Conservation (phyloP, 30 jellyfish, hydroid and myxozoan species). For the Nemopilema nomurai region DNA sequence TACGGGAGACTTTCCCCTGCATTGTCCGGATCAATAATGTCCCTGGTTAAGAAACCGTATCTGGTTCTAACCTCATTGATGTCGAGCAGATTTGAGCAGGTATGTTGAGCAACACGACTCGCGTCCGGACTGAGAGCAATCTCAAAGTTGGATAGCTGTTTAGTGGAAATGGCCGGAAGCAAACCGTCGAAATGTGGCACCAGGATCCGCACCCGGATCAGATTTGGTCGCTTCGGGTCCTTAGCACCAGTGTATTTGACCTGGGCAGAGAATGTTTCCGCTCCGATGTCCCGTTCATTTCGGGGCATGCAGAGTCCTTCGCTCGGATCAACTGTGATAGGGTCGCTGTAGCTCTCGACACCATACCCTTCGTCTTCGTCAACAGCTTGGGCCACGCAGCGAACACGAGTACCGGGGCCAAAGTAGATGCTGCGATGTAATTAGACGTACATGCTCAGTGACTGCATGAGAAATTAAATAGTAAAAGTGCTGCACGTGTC, state of each 20-base stretch:
- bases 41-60: constrained; percentile 63
- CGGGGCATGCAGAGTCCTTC: constrained; percentile 95
- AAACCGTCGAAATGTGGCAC: constrained; percentile 97
- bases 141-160: constrained; percentile 75
- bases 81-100: constrained; percentile 89
- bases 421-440: constrained; percentile 71
- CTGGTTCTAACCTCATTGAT: constrained; percentile 76
- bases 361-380: constrained; percentile 80
- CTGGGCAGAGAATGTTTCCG: constrained; percentile 98
- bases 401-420: constrained; percentile 88
- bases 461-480: neutral
- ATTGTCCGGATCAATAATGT: constrained; percentile 51
- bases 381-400: constrained; percentile 96
- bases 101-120: constrained; percentile 89
- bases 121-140: constrained; percentile 91
- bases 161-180: constrained; percentile 90
- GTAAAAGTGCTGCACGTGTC: neutral
- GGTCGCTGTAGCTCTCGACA: constrained; percentile 84
- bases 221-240: constrained; percentile 80
- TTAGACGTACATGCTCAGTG: neutral
- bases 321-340: constrained; percentile 62
- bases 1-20: constrained; percentile 76
- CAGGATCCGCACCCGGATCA: constrained; percentile 78
- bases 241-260: constrained; percentile 92
- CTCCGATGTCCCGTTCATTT: constrained; percentile 81